Evolutionary conservation across 2,888 invertebrate species (phyloP).

Genomic region (Tetragnatha montana): DNA sequence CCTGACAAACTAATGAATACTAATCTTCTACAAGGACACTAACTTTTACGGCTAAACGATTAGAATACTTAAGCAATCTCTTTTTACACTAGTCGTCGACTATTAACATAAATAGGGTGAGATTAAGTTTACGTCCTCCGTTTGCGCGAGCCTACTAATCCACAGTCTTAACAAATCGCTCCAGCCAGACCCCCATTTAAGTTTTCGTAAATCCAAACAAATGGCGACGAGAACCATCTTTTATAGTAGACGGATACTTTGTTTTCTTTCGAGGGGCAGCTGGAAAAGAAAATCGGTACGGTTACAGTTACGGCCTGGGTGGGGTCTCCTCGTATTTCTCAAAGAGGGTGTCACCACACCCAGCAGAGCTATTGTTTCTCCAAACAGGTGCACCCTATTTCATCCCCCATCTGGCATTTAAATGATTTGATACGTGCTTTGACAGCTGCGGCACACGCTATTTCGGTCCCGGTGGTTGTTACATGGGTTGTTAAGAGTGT

Average conservation of each 20-base stretch:
- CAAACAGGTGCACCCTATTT: slow-evolving; percentile 59
- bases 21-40: no score
- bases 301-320: slow-evolving; percentile 56
- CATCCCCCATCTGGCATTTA: slow-evolving; percentile 51
- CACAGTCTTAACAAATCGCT: background rate
- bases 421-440: slow-evolving; percentile 38
- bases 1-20: no score
- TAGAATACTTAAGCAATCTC: no score
- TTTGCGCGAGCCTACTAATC: background rate
- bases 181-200: background rate
- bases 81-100: background rate
- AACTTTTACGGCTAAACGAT: no score
- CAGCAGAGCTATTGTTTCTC: slow-evolving; percentile 56
- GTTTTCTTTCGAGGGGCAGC: slow-evolving; percentile 22
- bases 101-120: background rate
- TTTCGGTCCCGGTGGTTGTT: background rate
- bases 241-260: slow-evolving; percentile 18
- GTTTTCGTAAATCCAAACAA: slow-evolving; percentile 20
- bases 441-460: slow-evolving; percentile 12
- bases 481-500: no score
- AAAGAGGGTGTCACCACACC: slow-evolving; percentile 59
- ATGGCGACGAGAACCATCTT: slow-evolving; percentile 12
- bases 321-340: slow-evolving; percentile 49
- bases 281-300: slow-evolving; percentile 39
- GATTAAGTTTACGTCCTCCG: no score